phyloP scores from a whole-genome alignment of 2,797 vertebrate species.

The Scyliorhinus canicula region DNA sequence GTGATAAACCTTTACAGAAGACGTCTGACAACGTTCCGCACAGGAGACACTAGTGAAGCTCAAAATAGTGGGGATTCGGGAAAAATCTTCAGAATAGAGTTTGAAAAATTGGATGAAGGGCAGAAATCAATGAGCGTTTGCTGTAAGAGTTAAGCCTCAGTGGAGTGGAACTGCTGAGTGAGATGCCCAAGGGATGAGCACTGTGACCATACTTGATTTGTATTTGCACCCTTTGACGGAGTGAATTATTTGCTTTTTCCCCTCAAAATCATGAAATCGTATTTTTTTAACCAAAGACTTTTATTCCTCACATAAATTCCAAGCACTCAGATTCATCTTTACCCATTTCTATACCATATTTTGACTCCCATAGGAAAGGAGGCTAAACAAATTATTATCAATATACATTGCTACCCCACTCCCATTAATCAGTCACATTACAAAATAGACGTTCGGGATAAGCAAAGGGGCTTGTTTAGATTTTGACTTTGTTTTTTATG shows the following conservation, averaged over 20 bases:
- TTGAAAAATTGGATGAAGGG: neutral
- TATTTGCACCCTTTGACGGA: neutral
- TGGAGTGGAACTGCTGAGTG: neutral
- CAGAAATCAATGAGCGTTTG: neutral
- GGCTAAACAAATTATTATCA: neutral
- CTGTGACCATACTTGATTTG: neutral
- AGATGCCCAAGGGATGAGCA: neutral
- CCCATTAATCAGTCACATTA: neutral
- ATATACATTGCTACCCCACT: neutral
- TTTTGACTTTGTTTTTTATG: neutral
- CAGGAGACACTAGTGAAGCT: neutral
- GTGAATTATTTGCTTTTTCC: neutral
- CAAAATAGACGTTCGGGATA: constrained; percentile 18
- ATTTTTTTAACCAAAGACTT: neutral
- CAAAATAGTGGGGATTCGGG: neutral
- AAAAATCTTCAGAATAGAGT: neutral
- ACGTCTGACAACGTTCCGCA: neutral
- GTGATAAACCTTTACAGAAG: neutral
- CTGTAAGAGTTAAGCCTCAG: neutral
- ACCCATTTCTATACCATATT: neutral
- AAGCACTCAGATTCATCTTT: neutral
- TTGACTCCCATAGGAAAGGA: neutral
- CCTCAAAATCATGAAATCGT: neutral
- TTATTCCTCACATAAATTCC: neutral
- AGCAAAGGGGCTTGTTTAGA: neutral